phyloP scores from a whole-genome alignment of 2,797 vertebrate genomes.

The Petrocephalus sullivani region DNA sequence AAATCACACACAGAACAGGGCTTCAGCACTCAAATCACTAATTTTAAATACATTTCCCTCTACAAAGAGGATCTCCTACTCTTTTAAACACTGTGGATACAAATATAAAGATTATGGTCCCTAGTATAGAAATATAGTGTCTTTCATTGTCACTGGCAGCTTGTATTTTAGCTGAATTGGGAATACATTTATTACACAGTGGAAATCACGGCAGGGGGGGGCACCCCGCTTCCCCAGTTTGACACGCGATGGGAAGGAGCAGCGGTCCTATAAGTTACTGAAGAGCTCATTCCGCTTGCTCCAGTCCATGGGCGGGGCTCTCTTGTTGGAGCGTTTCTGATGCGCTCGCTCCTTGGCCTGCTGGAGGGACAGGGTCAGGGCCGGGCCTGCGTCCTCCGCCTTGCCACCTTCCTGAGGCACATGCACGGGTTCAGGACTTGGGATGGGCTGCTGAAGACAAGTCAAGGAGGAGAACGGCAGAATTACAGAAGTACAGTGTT shows the following conservation, averaged over 20 bases:
- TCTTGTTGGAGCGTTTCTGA: slow-evolving; percentile 81
- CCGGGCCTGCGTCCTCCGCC: slow-evolving; percentile 50
- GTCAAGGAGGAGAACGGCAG: neutral
- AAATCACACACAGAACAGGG: neutral
- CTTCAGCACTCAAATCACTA: neutral
- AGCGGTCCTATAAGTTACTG: slow-evolving; percentile 78
- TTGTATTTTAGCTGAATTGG: neutral
- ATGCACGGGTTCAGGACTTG: neutral
- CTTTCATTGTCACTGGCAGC: slow-evolving; percentile 1
- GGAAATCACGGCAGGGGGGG: neutral
- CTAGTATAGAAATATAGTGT: neutral
- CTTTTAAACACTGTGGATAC: slow-evolving; percentile 2
- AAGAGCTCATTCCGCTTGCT: slow-evolving; percentile 96
- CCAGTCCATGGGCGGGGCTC: slow-evolving; percentile 92
- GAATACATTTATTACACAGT: neutral
- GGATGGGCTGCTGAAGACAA: neutral
- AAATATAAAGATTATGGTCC: slow-evolving; percentile 17
- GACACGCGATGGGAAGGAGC: neutral
- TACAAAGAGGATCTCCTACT: neutral
- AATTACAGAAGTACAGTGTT: neutral
- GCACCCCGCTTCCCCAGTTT: neutral
- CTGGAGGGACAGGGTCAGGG: slow-evolving; percentile 73
- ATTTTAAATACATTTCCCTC: neutral
- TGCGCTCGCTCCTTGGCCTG: slow-evolving; percentile 81
- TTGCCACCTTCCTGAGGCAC: slow-evolving; percentile 30